phyloP scores from a whole-genome alignment of 1,140 invertebrate species.

The Neodiprion lecontei region DNA sequence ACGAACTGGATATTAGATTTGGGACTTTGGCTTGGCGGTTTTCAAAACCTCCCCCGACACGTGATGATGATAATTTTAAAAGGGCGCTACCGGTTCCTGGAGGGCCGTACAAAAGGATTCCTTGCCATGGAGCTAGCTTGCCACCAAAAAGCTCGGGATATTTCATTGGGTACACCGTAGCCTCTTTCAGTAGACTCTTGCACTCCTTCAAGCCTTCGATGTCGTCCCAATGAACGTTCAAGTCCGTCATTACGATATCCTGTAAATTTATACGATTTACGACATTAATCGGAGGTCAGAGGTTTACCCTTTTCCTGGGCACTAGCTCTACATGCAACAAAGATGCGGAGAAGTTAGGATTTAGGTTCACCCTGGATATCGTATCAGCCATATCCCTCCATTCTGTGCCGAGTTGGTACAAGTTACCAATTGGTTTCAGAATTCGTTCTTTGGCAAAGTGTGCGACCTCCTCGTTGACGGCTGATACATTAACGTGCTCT shows the following conservation, averaged over 20 bases:
- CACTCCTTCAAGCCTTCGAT: conserved; percentile 81
- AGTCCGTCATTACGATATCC: conserved; percentile 73
- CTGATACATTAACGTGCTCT: conserved; percentile 11
- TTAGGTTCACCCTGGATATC: conserved; percentile 55
- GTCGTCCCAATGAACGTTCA: conserved; percentile 73
- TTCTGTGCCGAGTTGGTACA: conserved; percentile 58
- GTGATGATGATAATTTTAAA: conserved; percentile 1
- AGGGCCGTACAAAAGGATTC: conserved; percentile 84
- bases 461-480: conserved; percentile 11
- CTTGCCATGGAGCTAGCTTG: conserved; percentile 82
- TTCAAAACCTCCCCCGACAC: conserved; percentile 2
- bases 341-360: background rate
- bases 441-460: conserved; percentile 38
- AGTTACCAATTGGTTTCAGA: conserved; percentile 53
- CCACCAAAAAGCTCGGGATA: conserved; percentile 86
- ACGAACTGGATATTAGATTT: background rate
- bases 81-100: conserved; percentile 69
- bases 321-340: conserved; percentile 4
- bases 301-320: background rate
- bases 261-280: conserved; percentile 48
- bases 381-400: conserved; percentile 64
- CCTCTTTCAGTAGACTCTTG: conserved; percentile 87
- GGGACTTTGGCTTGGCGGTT: conserved; percentile 4
- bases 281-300: background rate
- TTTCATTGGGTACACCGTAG: conserved; percentile 84